phyloP scores from a whole-genome alignment of 2,113 vertebrate genomes.

The Spheniscus mendiculus region DNA sequence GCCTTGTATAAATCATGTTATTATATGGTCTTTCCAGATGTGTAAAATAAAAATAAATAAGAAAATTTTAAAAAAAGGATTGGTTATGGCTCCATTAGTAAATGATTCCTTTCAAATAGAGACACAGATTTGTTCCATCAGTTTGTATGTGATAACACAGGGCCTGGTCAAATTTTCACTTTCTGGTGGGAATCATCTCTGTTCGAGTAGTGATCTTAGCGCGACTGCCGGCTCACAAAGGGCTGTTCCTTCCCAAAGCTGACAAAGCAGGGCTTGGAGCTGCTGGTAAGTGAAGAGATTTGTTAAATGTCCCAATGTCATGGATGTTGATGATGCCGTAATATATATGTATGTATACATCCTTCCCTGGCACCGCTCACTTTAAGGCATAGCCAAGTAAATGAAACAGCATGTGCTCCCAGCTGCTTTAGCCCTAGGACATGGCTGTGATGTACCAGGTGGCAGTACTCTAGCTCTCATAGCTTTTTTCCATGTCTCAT shows the following conservation, averaged over 20 bases:
- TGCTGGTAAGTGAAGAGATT: background rate
- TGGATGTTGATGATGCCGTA: background rate
- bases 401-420: background rate
- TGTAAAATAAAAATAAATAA: background rate
- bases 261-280: background rate
- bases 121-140: slow-evolving; percentile 23
- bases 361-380: background rate
- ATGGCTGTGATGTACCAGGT: background rate
- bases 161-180: slow-evolving; percentile 28
- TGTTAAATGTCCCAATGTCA: background rate
- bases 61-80: background rate
- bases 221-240: background rate
- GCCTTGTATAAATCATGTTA: background rate
- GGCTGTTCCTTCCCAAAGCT: background rate
- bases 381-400: background rate
- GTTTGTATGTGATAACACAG: background rate
- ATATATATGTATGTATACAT: background rate
- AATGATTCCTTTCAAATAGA: background rate
- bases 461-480: background rate
- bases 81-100: background rate
- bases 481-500: background rate
- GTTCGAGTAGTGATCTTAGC: background rate
- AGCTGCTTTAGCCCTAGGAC: slow-evolving; percentile 24
- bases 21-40: slow-evolving; percentile 3
- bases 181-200: slow-evolving; percentile 36